Conservation (phyloP, 1,140 invertebrate species). For the Brachionus rotundiformis region DNA sequence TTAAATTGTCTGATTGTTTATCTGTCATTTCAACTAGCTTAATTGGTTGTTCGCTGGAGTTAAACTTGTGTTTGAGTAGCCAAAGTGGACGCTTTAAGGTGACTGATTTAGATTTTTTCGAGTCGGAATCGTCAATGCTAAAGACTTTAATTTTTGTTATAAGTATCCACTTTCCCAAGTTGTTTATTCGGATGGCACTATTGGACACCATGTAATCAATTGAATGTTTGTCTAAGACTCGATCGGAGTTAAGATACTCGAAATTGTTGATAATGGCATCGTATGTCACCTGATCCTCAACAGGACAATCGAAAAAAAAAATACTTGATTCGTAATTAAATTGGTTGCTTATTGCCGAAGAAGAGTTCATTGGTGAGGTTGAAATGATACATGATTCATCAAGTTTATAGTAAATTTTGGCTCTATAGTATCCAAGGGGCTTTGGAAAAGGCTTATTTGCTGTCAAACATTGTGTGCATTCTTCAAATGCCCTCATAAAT, state of each 20-base stretch:
- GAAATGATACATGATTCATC: background rate
- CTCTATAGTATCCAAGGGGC: slow-evolving; percentile 14
- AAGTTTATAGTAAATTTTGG: slow-evolving; percentile 36
- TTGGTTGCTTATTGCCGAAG: background rate
- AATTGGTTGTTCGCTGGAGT: background rate
- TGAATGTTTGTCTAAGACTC: slow-evolving; percentile 18
- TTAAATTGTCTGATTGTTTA: background rate
- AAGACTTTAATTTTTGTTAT: slow-evolving; percentile 33
- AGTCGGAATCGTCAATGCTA: background rate
- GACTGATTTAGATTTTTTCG: background rate
- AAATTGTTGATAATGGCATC: slow-evolving; percentile 25
- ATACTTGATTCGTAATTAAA: slow-evolving; percentile 3
- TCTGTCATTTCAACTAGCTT: background rate
- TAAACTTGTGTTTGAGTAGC: slow-evolving; percentile 35
- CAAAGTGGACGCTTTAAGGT: slow-evolving; percentile 10
- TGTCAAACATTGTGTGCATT: slow-evolving; percentile 40
- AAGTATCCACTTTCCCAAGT: slow-evolving; percentile 34
- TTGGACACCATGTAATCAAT: slow-evolving; percentile 40
- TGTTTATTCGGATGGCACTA: background rate
- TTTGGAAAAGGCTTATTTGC: background rate
- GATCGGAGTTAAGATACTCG: slow-evolving; percentile 39
- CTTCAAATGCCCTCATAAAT: slow-evolving; percentile 27
- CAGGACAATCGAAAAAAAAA: slow-evolving; percentile 26
- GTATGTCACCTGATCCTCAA: background rate
- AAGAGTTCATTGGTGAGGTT: background rate